Percentiles rank a stretch among this genome's conserved stretches.
Conservation (phyloP, 2,888 invertebrate genomes). For the Cephus runcator region DNA sequence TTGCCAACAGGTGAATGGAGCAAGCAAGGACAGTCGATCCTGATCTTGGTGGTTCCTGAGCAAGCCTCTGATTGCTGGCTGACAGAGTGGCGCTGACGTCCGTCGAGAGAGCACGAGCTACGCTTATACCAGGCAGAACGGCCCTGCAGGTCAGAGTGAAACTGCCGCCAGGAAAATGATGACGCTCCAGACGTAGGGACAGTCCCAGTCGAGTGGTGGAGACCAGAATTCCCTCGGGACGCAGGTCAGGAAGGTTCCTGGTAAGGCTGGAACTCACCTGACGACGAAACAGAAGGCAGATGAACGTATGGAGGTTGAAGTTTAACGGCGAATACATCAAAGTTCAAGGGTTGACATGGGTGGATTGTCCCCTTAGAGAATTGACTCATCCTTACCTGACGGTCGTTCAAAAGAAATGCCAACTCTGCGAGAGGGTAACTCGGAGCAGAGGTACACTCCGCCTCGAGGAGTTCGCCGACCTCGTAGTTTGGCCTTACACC, state of each 20-base stretch:
- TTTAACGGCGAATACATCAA: not conserved
- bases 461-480: conserved; percentile 53
- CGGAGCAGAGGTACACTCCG: conserved; percentile 56
- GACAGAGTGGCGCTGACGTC: conserved; percentile 51
- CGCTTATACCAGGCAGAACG: conserved; percentile 47
- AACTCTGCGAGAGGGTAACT: conserved; percentile 57
- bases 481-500: conserved; percentile 56
- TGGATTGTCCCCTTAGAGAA: not conserved
- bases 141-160: conserved; percentile 52
- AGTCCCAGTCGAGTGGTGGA: conserved; percentile 47
- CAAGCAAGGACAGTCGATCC: conserved; percentile 14
- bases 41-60: conserved; percentile 54
- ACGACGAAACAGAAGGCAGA: not conserved
- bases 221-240: conserved; percentile 27
- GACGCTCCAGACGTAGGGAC: conserved; percentile 46
- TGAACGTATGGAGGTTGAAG: not conserved
- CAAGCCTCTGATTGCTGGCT: conserved; percentile 58
- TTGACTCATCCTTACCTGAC: conserved; percentile 42
- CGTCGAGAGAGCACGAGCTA: conserved; percentile 34
- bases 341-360: not conserved
- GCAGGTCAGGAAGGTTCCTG: conserved; percentile 31
- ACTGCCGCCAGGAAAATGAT: conserved; percentile 55
- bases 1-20: not conserved
- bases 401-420: conserved; percentile 55
- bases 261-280: conserved; percentile 47